Conservation (phyloP, 2,113 vertebrate species). For the Ageneiosus marmoratus region DNA sequence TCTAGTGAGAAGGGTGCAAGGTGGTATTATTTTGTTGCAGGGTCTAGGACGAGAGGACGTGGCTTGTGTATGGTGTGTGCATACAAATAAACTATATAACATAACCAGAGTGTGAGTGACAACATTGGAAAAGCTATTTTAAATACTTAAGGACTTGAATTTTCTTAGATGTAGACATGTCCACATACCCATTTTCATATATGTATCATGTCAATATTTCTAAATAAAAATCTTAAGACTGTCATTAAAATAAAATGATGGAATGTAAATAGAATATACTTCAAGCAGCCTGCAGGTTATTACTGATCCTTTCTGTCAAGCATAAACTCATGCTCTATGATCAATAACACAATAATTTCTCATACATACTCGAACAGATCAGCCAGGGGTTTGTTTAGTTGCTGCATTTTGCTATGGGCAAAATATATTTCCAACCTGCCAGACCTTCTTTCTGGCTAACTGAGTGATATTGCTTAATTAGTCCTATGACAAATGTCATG, state of each 20-base stretch:
- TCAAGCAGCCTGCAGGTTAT: not conserved
- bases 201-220: not conserved
- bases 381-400: not conserved
- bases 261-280: not conserved
- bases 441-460: not conserved
- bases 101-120: not conserved
- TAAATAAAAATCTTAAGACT: not conserved
- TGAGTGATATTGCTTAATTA: conserved; percentile 4
- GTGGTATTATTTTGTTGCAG: not conserved
- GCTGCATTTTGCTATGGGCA: not conserved
- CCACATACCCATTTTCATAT: not conserved
- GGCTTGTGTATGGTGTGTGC: not conserved
- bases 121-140: not conserved
- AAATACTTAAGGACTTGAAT: not conserved
- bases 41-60: not conserved
- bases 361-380: not conserved
- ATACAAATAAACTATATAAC: not conserved
- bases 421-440: conserved; percentile 10
- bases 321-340: not conserved
- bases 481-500: conserved; percentile 4
- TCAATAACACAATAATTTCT: not conserved
- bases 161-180: not conserved
- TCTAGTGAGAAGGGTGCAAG: not conserved
- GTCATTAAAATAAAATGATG: not conserved
- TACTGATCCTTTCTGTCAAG: not conserved